Evolutionary conservation across 2,113 vertebrate species (phyloP), one percentile per base, ranked within the genome.

Genomic region (Phrynosoma blainvillii): DNA sequence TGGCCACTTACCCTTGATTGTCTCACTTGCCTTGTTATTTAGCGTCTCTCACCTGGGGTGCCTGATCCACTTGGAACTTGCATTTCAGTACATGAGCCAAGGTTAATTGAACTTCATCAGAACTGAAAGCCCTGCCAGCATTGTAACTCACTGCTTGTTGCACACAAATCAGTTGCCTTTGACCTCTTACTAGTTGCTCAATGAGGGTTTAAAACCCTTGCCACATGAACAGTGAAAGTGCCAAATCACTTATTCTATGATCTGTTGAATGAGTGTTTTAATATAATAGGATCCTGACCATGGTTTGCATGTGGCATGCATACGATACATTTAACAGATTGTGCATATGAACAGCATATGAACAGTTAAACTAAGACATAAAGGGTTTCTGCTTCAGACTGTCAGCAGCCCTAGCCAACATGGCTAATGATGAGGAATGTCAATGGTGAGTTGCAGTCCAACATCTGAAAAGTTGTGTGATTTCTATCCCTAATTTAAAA

Each of bases 381-480:
- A 54, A 47, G 16, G 42, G 76, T 76, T 76, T 21, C 23, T 81
- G 20, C 10, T 81, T 40, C 59, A 65, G 18, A 59, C 25, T 78
- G 16, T 52, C 25, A 78, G 47, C 13, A 30, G 47, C 47, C 47
- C 5, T 47, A 47, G 47, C 47, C 47, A 47, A 47, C 47, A 16
- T 62, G 4, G 59, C 13, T 62, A 16, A 62, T 62, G 59, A 18
- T 16, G 13, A 62, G 59, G 59, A 62, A 62, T 18, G 18, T 18
- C 2, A 62, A 62, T 62, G 13, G 59, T 62, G 59, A 62, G 4
- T 62, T 62, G 59, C 18, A 16, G 59, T 62, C 59, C 14, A 4
- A 62, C 14, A 62, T 62, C 59, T 62, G 59, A 62, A 62, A 62
- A 3, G 0, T 1, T 90, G 91, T 93, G 68, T 86, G 3, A 89